Evolutionary conservation across 2,888 invertebrate species (phyloP).

Genomic region (Cepaea hortensis): DNA sequence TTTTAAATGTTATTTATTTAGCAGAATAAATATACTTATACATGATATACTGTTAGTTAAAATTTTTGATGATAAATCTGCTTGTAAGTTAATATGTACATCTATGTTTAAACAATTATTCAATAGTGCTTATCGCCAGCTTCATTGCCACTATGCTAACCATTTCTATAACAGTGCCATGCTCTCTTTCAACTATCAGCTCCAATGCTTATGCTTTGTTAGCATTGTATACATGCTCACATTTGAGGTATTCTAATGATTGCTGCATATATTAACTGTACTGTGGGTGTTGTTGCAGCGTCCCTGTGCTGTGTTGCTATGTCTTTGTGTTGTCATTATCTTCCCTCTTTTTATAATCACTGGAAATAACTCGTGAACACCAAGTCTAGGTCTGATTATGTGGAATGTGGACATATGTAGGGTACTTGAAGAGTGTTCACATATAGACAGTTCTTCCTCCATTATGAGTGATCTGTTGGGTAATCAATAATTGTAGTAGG

Average conservation of each 20-base stretch:
- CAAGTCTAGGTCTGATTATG: no score
- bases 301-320: background rate
- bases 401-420: no score
- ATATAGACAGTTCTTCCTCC: no score
- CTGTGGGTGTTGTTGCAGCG: background rate
- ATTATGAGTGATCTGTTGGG: no score
- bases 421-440: no score
- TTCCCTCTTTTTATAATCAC: no score
- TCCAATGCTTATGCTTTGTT: background rate
- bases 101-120: background rate
- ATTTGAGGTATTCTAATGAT: background rate
- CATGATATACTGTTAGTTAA: background rate
- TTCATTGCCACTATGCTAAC: background rate
- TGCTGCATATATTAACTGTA: conserved; percentile 5
- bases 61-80: background rate
- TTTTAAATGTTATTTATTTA: no score
- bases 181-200: background rate
- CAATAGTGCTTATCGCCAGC: background rate
- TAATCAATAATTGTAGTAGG: no score
- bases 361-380: no score
- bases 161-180: background rate
- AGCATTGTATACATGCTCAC: background rate
- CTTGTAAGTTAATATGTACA: background rate
- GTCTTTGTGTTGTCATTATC: background rate
- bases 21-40: background rate